A percentile compares a stretch with the other conserved stretches of the same genome.
Evolutionary conservation across 1,140 invertebrate genomes (phyloP).

Genomic region (Bicyclus anynana): DNA sequence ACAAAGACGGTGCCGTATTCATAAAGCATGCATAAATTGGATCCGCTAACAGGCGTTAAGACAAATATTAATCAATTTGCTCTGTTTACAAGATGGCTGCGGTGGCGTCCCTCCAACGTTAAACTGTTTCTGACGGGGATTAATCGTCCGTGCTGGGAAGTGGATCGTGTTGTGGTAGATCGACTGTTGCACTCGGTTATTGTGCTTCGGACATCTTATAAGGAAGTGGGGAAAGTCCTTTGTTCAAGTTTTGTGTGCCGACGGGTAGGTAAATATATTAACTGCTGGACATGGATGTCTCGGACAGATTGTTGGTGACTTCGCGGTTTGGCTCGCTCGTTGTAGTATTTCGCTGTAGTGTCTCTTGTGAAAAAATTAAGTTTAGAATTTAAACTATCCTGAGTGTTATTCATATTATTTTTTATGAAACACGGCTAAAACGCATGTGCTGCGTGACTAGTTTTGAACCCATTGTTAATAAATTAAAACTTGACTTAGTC

Average conservation of each 20-base stretch:
- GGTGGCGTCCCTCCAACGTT: slow-evolving; percentile 19
- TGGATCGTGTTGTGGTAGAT: slow-evolving; percentile 15
- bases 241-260: neutral
- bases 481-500: too few species aligned
- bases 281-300: too few species aligned
- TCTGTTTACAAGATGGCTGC: slow-evolving; percentile 9
- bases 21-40: neutral
- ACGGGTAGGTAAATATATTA: neutral
- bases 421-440: too few species aligned
- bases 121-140: slow-evolving; percentile 20
- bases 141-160: slow-evolving; percentile 19
- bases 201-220: slow-evolving; percentile 5
- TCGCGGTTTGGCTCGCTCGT: too few species aligned
- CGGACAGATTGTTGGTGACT: too few species aligned
- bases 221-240: slow-evolving; percentile 1
- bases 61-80: slow-evolving; percentile 4
- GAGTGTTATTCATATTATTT: too few species aligned
- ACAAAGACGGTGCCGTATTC: neutral
- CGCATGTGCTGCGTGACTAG: too few species aligned
- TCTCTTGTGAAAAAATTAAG: too few species aligned
- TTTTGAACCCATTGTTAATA: too few species aligned
- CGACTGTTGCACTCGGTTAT: slow-evolving; percentile 15
- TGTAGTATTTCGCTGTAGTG: too few species aligned
- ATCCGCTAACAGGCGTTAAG: neutral
- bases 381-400: too few species aligned